These are phyloP conservation scores for Plagodis pulveraria DNA, from an alignment of 2,888 invertebrate species.

Conservation along the genomic window DNA sequence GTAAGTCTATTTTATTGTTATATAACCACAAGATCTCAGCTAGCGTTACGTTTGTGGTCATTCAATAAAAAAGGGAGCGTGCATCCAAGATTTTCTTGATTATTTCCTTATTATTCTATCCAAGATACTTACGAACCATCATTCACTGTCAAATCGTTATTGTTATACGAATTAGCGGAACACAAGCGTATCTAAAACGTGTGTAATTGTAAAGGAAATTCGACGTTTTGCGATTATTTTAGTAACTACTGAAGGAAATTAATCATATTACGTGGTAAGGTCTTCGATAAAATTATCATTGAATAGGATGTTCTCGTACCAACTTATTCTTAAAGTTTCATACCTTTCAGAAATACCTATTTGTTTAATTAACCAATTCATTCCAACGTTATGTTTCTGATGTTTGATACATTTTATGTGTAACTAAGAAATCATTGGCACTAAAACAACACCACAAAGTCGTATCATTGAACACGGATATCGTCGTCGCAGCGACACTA, in stretches of 20 bases:
- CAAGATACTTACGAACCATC: slow-evolving; percentile 32
- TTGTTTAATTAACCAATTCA: no score
- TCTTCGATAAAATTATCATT: no score
- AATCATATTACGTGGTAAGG: slow-evolving; percentile 2
- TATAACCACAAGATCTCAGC: slow-evolving; percentile 33
- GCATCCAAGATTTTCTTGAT: slow-evolving; percentile 44
- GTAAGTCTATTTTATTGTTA: slow-evolving; percentile 4
- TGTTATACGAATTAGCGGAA: slow-evolving; percentile 25
- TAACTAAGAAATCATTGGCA: no score
- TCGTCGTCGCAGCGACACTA: no score
- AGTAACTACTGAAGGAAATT: slow-evolving; percentile 7
- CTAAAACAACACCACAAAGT: no score
- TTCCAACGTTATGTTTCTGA: no score
- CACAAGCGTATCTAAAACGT: slow-evolving; percentile 23
- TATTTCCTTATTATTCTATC: slow-evolving; percentile 47
- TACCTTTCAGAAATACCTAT: no score
- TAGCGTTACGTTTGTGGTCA: slow-evolving; percentile 37
- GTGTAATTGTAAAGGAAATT: slow-evolving; percentile 21
- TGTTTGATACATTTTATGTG: no score
- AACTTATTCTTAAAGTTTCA: no score
- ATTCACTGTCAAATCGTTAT: slow-evolving; percentile 36
- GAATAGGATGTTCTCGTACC: no score
- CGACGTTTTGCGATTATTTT: slow-evolving; percentile 9
- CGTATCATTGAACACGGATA: no score
- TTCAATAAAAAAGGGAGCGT: slow-evolving; percentile 36